phyloP scores from a whole-genome alignment of 53 echinoderm and acorn worm genomes.

The Holothuria scabra region DNA sequence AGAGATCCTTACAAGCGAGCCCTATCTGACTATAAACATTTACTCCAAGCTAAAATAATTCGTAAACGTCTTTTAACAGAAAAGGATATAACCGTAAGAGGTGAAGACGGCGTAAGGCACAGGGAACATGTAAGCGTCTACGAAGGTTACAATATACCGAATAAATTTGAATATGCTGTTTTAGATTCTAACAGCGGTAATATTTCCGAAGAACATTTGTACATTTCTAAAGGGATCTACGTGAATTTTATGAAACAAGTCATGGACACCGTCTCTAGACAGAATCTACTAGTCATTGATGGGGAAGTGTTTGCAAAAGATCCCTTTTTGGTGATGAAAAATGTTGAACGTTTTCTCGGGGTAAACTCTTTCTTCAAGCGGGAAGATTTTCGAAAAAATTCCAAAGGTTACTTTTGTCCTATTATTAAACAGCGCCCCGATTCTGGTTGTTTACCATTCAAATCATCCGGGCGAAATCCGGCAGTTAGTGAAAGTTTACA shows the following conservation, averaged over 20 bases:
- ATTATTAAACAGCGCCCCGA: conserved; percentile 21
- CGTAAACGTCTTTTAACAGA: no score
- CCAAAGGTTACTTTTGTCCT: conserved; percentile 8
- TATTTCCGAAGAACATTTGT: neutral
- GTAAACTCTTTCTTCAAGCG: neutral
- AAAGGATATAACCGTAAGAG: no score
- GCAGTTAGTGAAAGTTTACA: neutral
- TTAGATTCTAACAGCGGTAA: neutral
- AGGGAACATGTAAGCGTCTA: neutral
- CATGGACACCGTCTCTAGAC: neutral
- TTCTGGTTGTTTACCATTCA: conserved; percentile 6
- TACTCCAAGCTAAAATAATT: no score
- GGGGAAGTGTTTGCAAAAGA: conserved; percentile 15
- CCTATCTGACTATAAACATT: no score
- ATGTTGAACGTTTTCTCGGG: neutral
- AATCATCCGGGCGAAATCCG: neutral
- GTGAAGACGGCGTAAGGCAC: no score
- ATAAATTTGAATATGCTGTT: conserved; percentile 13
- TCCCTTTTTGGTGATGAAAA: neutral
- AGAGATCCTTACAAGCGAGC: no score
- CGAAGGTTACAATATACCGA: conserved; percentile 32
- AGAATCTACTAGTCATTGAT: conserved; percentile 23
- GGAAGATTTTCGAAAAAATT: conserved; percentile 17
- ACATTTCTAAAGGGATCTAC: conserved; percentile 24
- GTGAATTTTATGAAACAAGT: neutral